phyloP scores from a whole-genome alignment of 2,113 vertebrate species.

The Colinus virginianus region DNA sequence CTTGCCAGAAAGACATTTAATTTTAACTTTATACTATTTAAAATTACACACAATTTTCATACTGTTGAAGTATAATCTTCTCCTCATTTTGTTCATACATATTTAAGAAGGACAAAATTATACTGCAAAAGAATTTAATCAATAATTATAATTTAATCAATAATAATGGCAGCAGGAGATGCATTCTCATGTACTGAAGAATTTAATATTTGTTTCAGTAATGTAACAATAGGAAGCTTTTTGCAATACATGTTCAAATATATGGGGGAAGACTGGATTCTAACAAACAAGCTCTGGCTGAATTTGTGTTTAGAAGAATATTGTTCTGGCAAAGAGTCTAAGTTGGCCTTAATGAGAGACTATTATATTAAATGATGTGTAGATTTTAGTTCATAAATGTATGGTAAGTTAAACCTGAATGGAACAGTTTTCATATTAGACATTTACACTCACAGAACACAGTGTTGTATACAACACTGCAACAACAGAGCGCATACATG shows the following conservation, averaged over 20 bases:
- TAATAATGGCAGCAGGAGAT: not conserved
- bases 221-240: not conserved
- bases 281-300: not conserved
- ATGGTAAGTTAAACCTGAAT: not conserved
- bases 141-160: not conserved
- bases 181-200: not conserved
- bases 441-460: not conserved
- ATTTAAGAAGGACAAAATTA: not conserved
- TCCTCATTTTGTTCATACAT: not conserved
- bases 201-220: not conserved
- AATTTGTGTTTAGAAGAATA: not conserved
- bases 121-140: not conserved
- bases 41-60: not conserved
- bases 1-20: not conserved
- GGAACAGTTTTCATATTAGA: not conserved
- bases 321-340: not conserved
- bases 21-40: not conserved
- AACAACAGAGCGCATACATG: not conserved
- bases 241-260: not conserved
- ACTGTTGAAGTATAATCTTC: fast-evolving
- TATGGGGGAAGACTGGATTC: not conserved
- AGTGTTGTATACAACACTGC: not conserved
- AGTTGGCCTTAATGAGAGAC: not conserved
- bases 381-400: not conserved
- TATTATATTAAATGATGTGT: not conserved